phyloP scores from a whole-genome alignment of 2,797 vertebrate genomes.

The Halcyon badia region DNA sequence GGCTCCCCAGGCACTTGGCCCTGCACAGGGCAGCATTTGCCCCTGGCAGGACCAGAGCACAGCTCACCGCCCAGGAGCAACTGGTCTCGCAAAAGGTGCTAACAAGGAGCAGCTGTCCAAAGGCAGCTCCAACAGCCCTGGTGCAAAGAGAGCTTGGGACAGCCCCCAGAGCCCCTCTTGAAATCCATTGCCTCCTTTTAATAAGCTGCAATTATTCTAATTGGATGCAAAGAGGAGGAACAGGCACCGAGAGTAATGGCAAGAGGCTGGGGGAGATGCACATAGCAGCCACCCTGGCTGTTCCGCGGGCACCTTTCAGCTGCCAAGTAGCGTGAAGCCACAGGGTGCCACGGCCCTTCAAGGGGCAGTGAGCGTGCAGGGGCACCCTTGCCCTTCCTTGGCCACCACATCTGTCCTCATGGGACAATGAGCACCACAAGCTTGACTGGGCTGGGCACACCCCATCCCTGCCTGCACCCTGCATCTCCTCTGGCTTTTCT shows the following conservation, averaged over 20 bases:
- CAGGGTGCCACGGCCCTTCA: rapidly evolving
- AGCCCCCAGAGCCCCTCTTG: not conserved
- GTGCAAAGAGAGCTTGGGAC: not conserved
- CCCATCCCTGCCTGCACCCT: not conserved
- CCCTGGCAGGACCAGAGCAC: not conserved
- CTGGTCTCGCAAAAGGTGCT: not conserved
- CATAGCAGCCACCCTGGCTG: rapidly evolving
- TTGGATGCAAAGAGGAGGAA: not conserved
- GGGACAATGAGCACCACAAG: not conserved
- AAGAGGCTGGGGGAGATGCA: not conserved
- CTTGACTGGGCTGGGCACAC: not conserved
- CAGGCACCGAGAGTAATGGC: not conserved
- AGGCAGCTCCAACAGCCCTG: not conserved
- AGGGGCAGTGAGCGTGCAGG: rapidly evolving
- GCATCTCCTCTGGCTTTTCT: rapidly evolving
- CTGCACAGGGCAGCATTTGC: rapidly evolving
- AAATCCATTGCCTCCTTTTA: conserved; percentile 18
- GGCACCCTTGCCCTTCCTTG: not conserved
- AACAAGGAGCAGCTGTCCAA: not conserved
- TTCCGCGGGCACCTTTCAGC: not conserved
- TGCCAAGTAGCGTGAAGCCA: rapidly evolving
- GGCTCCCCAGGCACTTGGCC: not conserved
- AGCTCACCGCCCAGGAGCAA: not conserved
- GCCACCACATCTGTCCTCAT: rapidly evolving
- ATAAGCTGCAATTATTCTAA: conserved; percentile 7